Base-by-base conservation (phyloP, 2,797 vertebrate genomes). In the Agapornis canus region DNA sequence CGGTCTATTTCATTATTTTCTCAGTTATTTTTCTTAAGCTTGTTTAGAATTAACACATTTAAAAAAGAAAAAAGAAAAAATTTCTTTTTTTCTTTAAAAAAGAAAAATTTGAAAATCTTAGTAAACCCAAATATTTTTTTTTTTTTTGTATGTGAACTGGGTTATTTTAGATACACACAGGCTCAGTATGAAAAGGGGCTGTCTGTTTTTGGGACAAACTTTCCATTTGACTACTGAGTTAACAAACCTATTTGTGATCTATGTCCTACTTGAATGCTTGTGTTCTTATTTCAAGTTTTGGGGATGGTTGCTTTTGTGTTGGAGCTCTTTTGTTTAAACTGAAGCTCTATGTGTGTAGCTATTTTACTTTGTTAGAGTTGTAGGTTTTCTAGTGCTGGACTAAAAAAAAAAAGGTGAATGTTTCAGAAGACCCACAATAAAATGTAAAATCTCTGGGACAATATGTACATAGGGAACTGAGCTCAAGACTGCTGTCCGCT, bases 21-120 rank as follows among this genome's bases (percentile, higher is more conserved):
- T 78, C 90, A 94, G 79, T 92, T 92, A 78, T 82, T 86, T 92
- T 92, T 96, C 89, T 70, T 79, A 51, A 59, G 45, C 86, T 91
- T 63, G 47, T 65, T 88, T 82, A 65, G 42, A 89, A 93, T 92
- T 93, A 86, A 45, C 73, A 84, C 86, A 32, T 80, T 63, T 59
- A 0, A 7, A 49, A 61, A 56, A 60, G 23, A 8, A n/a, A 29
- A 25, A 26, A 54, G 3, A 7, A n/a, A n/a, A n/a, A n/a, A n/a
- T n/a, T n/a, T n/a, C n/a, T n/a, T n/a, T n/a, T n/a, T n/a, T n/a
- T n/a, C n/a, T 80, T 63, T 59, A 0, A 7, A 49, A 61, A 56
- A 60, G 23, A 8, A n/a, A 29, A 79, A 64, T 77, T 51, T 64
- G 7, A 82, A 77, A 68, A 73, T 82, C 29, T 70, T 54, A 31